phyloP scores from a whole-genome alignment of 2,113 vertebrate species.

The Heterotis niloticus region DNA sequence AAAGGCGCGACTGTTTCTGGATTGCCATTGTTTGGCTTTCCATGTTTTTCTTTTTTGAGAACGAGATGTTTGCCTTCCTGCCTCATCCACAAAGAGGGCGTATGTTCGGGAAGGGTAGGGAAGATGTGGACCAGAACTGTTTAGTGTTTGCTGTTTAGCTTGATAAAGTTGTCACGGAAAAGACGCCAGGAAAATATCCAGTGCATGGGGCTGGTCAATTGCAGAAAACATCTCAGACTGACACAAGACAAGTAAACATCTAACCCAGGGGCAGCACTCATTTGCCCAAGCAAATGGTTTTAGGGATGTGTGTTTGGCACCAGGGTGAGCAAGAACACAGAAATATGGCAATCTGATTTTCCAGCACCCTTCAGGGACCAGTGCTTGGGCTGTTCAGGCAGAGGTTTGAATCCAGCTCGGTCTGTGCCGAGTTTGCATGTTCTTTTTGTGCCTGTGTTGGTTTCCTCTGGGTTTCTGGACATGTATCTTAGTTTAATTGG shows the following conservation, averaged over 20 bases:
- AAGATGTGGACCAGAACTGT: conserved; percentile 49
- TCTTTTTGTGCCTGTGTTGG: no score
- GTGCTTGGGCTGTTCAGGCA: no score
- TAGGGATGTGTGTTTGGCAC: background rate
- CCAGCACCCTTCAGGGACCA: background rate
- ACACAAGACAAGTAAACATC: conserved; percentile 66
- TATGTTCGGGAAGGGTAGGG: conserved; percentile 44
- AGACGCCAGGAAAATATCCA: conserved; percentile 61
- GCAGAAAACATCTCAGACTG: conserved; percentile 67
- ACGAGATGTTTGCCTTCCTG: conserved; percentile 36
- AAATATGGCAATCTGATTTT: conserved; percentile 2
- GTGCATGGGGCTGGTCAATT: conserved; percentile 66
- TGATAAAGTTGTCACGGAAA: conserved; percentile 79
- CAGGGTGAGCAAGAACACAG: background rate
- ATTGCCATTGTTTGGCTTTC: conserved; percentile 36
- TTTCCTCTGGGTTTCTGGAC: no score
- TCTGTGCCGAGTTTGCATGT: no score
- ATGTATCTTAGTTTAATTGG: no score
- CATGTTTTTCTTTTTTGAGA: background rate
- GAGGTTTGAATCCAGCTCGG: no score
- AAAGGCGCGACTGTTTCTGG: conserved; percentile 59
- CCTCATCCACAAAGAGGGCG: conserved; percentile 28
- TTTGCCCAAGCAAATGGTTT: background rate
- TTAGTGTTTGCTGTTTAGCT: conserved; percentile 52
- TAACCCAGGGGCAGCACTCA: conserved; percentile 54